Evolutionary conservation across 2,797 vertebrate species (phyloP), one percentile per base, ranked within the genome.

Genomic region (Varecia variegata): DNA sequence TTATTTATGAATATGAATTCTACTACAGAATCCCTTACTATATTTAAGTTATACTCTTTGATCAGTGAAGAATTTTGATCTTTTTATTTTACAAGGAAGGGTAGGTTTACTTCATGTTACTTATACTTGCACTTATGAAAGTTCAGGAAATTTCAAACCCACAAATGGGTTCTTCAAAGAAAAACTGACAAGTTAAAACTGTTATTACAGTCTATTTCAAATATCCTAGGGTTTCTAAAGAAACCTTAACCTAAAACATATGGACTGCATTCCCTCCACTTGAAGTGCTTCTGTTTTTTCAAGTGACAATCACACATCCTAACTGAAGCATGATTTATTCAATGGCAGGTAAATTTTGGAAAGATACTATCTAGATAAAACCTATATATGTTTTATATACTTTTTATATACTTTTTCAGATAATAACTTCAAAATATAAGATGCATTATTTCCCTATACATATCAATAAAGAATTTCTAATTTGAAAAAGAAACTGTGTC

Each of bases 141-240:
- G 38, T 54, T 71, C 80, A 97, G 92, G 81, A 93, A 77, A 97
- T 97, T 96, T 94, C 68, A 94, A 95, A 74, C 32, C 88, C 73
- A 97, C 73, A 96, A 85, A 90, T 27, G 12, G 35, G 18, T 47
- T 94, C 32, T 62, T 94, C 76, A 79, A 73, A 43, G 65, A 90
- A 94, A 96, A 95, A 56, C 4, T 56, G 79, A 89, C 74, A 89
- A 77, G 56, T 73, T 58, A 58, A 92, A 95, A 76, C 47, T 56
- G 45, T 88, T 94, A 92, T 67, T 93, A 70, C 21, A 68, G 65
- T 45, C 23, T 52, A 43, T 62, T 73, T 87, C 92, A 76, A 94
- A 73, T 62, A 81, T 40, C 45, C 74, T 27, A 79, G 50, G 18
- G 21, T 68, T 89, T 93, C 60, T 58, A 71, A 47, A 84, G 58